Evolutionary conservation across 2,113 vertebrate species (phyloP).

Genomic region (Hippocampus barbouri): DNA sequence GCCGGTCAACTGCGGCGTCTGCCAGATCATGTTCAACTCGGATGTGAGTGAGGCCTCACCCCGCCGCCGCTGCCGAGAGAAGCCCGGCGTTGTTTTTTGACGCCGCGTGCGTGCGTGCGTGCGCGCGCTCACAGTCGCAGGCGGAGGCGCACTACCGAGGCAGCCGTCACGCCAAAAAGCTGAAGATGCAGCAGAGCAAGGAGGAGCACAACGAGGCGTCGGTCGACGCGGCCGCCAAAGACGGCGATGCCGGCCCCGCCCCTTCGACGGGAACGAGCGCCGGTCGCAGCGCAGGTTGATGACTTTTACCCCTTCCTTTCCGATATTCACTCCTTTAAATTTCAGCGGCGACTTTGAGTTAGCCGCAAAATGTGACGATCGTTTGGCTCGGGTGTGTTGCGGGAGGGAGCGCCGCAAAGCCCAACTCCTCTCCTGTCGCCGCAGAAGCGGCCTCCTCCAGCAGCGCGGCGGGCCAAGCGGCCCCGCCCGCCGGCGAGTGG

Average conservation of each 20-base stretch:
- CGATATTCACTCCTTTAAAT: no score
- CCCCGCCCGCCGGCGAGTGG: conserved; percentile 69
- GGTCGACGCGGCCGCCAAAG: conserved; percentile 76
- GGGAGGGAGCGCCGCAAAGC: no score
- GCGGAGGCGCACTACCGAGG: conserved; percentile 98
- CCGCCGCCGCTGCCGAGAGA: neutral
- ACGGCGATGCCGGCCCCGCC: conserved; percentile 74
- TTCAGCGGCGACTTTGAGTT: no score
- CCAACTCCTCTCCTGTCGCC: no score
- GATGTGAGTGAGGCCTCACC: conserved; percentile 78
- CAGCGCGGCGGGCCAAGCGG: no score
- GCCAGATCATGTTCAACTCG: conserved; percentile 96
- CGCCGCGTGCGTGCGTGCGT: neutral
- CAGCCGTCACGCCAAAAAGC: conserved; percentile 98
- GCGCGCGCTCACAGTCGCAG: conserved; percentile 64
- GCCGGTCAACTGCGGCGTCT: conserved; percentile 92
- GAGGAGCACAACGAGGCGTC: conserved; percentile 71
- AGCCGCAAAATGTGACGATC: no score
- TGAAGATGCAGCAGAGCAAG: conserved; percentile 97
- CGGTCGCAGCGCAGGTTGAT: conserved; percentile 46
- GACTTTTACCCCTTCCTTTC: neutral
- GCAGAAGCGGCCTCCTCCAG: no score
- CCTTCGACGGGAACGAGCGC: conserved; percentile 15
- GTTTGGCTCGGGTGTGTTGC: no score
- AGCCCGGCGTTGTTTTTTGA: neutral